Evolutionary conservation across 1,140 invertebrate genomes (phyloP).

Genomic region (Micrasema longulum): DNA sequence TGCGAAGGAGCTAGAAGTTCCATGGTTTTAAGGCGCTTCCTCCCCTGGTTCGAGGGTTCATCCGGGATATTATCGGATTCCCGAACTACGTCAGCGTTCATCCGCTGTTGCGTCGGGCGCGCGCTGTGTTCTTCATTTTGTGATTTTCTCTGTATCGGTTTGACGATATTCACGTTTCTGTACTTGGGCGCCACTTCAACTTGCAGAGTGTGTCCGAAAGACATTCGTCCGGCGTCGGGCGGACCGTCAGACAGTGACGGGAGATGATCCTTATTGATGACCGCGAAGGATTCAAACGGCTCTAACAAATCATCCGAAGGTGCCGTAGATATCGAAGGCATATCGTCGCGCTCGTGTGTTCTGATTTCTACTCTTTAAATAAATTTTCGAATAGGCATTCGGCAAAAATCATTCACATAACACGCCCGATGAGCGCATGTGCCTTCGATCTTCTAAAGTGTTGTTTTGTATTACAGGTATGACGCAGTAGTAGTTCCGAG

Average conservation of each 20-base stretch:
- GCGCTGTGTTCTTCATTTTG: conserved; percentile 29
- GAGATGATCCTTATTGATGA: conserved; percentile 64
- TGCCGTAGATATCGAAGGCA: conserved; percentile 59
- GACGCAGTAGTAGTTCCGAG: no score
- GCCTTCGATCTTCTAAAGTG: not conserved
- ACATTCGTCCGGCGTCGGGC: conserved; percentile 9
- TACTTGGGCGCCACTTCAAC: conserved; percentile 8
- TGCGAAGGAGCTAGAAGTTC: conserved; percentile 55
- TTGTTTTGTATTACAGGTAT: not conserved
- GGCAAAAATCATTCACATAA: not conserved
- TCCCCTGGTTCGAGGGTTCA: conserved; percentile 41
- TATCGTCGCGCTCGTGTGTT: conserved; percentile 45
- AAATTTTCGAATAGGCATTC: not conserved
- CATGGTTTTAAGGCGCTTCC: conserved; percentile 55
- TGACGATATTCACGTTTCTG: conserved; percentile 58
- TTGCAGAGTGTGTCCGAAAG: conserved; percentile 31
- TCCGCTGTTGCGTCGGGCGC: conserved; percentile 47
- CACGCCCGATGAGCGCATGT: not conserved
- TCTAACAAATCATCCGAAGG: conserved; percentile 59
- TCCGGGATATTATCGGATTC: not conserved
- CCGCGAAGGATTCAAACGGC: conserved; percentile 64
- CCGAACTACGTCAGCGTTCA: conserved; percentile 55
- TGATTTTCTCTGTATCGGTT: conserved; percentile 58
- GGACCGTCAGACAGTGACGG: conserved; percentile 49
- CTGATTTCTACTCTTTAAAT: conserved; percentile 11